Percentiles rank a stretch among this genome's conserved stretches.
Evolutionary conservation across 1,140 invertebrate genomes (phyloP).

Genomic region (Zaprionus ornatus): DNA sequence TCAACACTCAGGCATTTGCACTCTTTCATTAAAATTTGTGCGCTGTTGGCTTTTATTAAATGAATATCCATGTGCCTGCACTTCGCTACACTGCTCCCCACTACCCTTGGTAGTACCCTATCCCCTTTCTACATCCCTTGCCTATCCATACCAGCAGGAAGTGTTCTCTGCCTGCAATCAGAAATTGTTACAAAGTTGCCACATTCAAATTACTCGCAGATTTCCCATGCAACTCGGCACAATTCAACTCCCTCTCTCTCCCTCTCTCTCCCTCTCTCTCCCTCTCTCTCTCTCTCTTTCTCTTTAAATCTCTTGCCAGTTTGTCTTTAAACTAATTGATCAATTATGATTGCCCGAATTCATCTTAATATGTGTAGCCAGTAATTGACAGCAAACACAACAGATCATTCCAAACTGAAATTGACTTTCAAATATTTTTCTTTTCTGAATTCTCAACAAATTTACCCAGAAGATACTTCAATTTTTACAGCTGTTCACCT

Average conservation of each 20-base stretch:
- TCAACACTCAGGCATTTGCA: slow-evolving; percentile 48
- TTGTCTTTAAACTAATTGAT: neutral
- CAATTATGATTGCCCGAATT: neutral
- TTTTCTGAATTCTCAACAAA: too few relatives aligned
- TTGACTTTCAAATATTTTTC: neutral
- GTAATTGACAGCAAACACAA: neutral
- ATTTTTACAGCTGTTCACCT: too few relatives aligned
- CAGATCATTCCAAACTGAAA: neutral
- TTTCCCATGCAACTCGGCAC: neutral
- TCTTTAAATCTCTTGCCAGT: neutral
- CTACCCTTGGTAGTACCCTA: neutral
- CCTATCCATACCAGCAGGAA: neutral
- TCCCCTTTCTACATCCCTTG: neutral
- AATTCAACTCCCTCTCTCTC: neutral
- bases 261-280: too few relatives aligned
- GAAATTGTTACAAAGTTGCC: slow-evolving; percentile 25
- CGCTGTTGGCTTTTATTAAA: slow-evolving; percentile 79
- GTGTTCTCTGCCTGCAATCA: slow-evolving; percentile 28
- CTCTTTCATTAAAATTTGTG: slow-evolving; percentile 77
- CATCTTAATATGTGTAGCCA: neutral
- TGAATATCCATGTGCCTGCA: slow-evolving; percentile 62
- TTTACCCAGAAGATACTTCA: too few relatives aligned
- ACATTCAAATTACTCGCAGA: slow-evolving; percentile 14
- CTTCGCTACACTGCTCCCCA: neutral
- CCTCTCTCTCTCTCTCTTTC: neutral